Evolutionary conservation across 2,797 vertebrate genomes (phyloP).

Genomic region (Helicolenus hilgendorfi): DNA sequence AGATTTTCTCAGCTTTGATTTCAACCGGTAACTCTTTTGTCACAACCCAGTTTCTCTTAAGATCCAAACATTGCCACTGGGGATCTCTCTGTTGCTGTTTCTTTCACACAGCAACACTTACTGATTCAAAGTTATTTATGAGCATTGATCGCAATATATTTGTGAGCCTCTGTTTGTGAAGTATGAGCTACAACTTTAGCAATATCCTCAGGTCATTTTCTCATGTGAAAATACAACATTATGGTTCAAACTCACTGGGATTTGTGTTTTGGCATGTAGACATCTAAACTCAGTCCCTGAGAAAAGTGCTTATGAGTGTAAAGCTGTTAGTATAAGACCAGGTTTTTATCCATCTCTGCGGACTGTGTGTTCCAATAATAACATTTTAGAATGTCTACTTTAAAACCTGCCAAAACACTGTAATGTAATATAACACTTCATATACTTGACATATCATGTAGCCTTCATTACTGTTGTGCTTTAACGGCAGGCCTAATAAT

Average conservation of each 20-base stretch:
- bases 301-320: neutral
- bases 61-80: neutral
- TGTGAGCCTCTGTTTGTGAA: neutral
- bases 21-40: neutral
- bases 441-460: neutral
- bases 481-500: neutral
- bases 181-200: neutral
- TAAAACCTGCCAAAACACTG: conserved; percentile 7
- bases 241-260: neutral
- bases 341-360: neutral
- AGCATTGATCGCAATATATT: neutral
- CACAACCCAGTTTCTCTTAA: neutral
- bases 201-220: conserved; percentile 11
- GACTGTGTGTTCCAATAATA: conserved; percentile 1
- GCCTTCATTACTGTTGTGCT: neutral
- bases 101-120: neutral
- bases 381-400: neutral
- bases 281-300: neutral
- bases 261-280: neutral
- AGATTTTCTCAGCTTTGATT: neutral
- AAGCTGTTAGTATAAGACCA: neutral
- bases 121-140: neutral
- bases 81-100: neutral
- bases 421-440: neutral
- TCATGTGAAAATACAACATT: conserved; percentile 12